Evolutionary conservation across 2,797 vertebrate species (phyloP).

Genomic region (Eurystomus glaucurus): DNA sequence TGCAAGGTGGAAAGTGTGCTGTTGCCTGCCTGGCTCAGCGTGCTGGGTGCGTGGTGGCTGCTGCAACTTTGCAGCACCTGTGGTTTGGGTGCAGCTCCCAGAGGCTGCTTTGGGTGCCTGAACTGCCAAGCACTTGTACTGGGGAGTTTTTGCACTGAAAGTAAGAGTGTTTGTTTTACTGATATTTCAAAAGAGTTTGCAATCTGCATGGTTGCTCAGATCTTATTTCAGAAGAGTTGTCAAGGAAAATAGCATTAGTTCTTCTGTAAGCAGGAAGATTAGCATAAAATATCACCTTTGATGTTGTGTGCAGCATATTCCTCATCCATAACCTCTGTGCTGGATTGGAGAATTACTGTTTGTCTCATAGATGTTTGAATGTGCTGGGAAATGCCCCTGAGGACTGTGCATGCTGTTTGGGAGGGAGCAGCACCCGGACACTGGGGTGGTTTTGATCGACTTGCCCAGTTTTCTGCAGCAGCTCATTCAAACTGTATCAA

Average conservation of each 20-base stretch:
- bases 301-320: not conserved
- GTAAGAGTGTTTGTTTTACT: not conserved
- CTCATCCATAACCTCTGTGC: not conserved
- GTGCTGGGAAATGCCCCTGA: not conserved
- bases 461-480: fast-evolving
- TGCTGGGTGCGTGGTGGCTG: not conserved
- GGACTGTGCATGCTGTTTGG: not conserved
- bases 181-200: constrained; percentile 29
- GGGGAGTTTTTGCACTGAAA: not conserved
- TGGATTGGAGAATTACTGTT: not conserved
- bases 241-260: constrained; percentile 41
- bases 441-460: not conserved
- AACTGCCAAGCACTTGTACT: not conserved
- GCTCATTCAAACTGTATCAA: not conserved
- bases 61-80: not conserved
- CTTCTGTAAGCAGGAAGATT: not conserved
- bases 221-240: constrained; percentile 54
- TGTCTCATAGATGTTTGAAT: not conserved
- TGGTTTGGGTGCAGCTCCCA: not conserved
- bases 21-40: fast-evolving
- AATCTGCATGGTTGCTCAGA: not conserved
- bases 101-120: not conserved
- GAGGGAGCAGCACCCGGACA: not conserved
- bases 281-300: constrained; percentile 29
- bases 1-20: not conserved